Percentiles rank a stretch among this genome's conserved stretches.
Evolutionary conservation across 1,140 invertebrate genomes (phyloP).

Genomic region (Drosophila nebulosa): DNA sequence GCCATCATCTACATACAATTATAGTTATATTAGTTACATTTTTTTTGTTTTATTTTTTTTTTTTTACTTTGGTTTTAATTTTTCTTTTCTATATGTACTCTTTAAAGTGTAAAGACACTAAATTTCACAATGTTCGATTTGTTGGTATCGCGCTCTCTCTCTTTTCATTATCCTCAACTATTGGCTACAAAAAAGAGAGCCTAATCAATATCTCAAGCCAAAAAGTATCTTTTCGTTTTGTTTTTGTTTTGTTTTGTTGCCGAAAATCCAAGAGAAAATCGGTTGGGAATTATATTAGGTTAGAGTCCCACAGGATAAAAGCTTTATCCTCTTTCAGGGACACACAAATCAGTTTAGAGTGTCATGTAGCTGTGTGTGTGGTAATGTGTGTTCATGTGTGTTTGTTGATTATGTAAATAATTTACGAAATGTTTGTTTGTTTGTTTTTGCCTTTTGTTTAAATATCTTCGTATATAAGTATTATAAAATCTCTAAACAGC

Average conservation of each 20-base stretch:
- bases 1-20: conserved; percentile 40
- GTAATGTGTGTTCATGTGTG: conserved; percentile 10
- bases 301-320: background rate
- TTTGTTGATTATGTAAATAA: conserved; percentile 51
- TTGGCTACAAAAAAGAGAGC: conserved; percentile 44
- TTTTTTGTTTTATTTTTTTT: conserved; percentile 28
- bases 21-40: conserved; percentile 41
- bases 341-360: conserved; percentile 22
- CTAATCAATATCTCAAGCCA: background rate
- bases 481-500: conserved; percentile 79
- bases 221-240: conserved; percentile 4
- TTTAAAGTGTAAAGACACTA: conserved; percentile 79
- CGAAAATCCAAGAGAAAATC: conserved; percentile 33
- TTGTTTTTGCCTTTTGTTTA: conserved; percentile 25
- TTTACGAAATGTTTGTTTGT: conserved; percentile 53
- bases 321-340: background rate
- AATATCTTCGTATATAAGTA: conserved; percentile 45
- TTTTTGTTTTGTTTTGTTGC: background rate
- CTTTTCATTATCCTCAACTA: conserved; percentile 19
- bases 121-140: conserved; percentile 79
- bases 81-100: conserved; percentile 58
- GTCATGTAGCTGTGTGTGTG: conserved; percentile 11
- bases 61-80: conserved; percentile 37
- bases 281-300: conserved; percentile 22
- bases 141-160: conserved; percentile 42